These are phyloP conservation scores for Brachionus calyciflorus DNA, from an alignment of 1,140 invertebrate genomes.

Conservation along the genomic window DNA sequence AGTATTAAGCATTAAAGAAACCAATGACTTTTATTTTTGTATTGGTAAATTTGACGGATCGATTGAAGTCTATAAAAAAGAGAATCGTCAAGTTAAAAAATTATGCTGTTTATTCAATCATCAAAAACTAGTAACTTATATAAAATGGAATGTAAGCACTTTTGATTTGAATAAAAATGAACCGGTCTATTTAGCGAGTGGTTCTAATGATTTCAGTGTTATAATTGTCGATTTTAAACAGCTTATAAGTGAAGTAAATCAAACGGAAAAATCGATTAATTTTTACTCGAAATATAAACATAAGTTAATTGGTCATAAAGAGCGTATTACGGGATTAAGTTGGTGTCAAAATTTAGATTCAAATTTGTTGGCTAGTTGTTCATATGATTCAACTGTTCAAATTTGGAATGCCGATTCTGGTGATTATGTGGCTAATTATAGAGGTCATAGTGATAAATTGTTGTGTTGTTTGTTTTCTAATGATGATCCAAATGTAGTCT, in stretches of 20 bases:
- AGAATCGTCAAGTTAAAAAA: not conserved
- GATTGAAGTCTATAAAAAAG: conserved; percentile 19
- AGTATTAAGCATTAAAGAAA: conserved; percentile 16
- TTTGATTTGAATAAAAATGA: not conserved
- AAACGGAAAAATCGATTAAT: not conserved
- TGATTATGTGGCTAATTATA: not conserved
- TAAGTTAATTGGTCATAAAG: conserved; percentile 24
- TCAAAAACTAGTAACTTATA: conserved; percentile 37
- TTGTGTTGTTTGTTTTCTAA: conserved; percentile 26
- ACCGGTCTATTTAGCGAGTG: conserved; percentile 8
- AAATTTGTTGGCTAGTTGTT: conserved; percentile 23
- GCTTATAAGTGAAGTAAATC: not conserved
- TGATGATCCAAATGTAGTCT: not conserved
- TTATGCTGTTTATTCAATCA: conserved; percentile 39
- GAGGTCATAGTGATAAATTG: conserved; percentile 40
- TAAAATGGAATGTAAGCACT: conserved; percentile 9
- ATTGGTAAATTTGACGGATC: conserved; percentile 44
- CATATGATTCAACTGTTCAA: conserved; percentile 42
- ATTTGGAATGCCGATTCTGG: conserved; percentile 33
- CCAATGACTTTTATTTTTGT: not conserved
- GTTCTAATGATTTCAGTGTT: conserved; percentile 42
- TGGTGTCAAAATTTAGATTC: not conserved
- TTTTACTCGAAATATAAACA: conserved; percentile 4
- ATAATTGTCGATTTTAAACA: conserved; percentile 7
- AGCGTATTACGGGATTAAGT: conserved; percentile 9